Conservation (phyloP, 1,140 invertebrate genomes). For the Euwallacea similis region DNA sequence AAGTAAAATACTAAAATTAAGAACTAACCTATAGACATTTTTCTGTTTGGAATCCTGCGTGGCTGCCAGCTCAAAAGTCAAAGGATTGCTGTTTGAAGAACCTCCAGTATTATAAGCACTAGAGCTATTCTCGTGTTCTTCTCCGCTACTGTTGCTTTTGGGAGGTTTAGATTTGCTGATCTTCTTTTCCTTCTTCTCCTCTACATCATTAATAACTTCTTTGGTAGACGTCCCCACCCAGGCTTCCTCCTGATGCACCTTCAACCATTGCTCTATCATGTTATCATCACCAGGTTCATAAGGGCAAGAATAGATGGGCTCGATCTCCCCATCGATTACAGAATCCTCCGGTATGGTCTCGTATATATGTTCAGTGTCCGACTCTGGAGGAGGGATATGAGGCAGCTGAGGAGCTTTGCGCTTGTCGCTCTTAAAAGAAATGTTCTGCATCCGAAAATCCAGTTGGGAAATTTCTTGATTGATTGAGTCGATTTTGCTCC, state of each 20-base stretch:
- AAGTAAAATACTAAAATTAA: background rate
- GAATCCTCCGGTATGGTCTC: slow-evolving; percentile 65
- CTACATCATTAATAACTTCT: slow-evolving; percentile 26
- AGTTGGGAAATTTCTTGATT: slow-evolving; percentile 52
- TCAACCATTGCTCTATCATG: slow-evolving; percentile 50
- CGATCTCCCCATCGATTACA: slow-evolving; percentile 58
- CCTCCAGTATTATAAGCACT: slow-evolving; percentile 80
- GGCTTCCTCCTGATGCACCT: slow-evolving; percentile 49
- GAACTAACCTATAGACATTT: slow-evolving; percentile 46
- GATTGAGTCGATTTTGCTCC: slow-evolving; percentile 50
- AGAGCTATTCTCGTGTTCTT: slow-evolving; percentile 67
- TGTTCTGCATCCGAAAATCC: slow-evolving; percentile 52
- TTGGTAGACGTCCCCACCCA: slow-evolving; percentile 47
- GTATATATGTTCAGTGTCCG: slow-evolving; percentile 67
- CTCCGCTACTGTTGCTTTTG: slow-evolving; percentile 59
- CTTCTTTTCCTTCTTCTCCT: slow-evolving; percentile 40
- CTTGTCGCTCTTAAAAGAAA: slow-evolving; percentile 49
- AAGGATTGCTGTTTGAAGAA: slow-evolving; percentile 71
- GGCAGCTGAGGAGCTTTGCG: slow-evolving; percentile 46
- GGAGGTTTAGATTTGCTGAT: slow-evolving; percentile 47
- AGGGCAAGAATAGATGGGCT: slow-evolving; percentile 68
- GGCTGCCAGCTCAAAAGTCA: slow-evolving; percentile 63
- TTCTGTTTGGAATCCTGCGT: slow-evolving; percentile 56
- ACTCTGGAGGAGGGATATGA: slow-evolving; percentile 46
- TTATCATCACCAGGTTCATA: slow-evolving; percentile 59